Percentiles rank a stretch among this genome's conserved stretches.
Conservation (phyloP, 2,113 vertebrate species). For the Mastomys natalensis region DNA sequence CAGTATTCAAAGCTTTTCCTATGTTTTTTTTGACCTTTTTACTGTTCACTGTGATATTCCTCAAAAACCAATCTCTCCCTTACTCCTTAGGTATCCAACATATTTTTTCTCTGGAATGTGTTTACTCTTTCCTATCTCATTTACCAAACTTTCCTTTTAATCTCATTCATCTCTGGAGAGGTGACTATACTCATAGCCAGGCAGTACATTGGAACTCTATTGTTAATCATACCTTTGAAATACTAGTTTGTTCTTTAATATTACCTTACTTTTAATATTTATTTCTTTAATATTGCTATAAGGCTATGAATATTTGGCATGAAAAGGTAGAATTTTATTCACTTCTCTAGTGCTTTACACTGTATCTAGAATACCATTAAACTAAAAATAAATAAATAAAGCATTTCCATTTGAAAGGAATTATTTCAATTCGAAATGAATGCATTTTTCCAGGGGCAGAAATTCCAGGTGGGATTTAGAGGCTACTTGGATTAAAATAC, state of each 20-base stretch:
- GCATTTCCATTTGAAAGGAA: neutral
- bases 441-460: neutral
- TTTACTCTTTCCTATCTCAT: neutral
- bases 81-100: neutral
- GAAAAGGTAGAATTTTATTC: neutral
- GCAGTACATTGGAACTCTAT: neutral
- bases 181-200: neutral
- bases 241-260: neutral
- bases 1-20: neutral
- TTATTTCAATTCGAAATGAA: neutral
- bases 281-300: neutral
- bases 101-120: neutral
- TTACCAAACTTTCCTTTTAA: neutral
- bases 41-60: neutral
- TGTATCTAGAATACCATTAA: neutral
- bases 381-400: neutral
- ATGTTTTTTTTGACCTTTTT: neutral
- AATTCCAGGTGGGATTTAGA: neutral
- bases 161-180: neutral
- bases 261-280: neutral
- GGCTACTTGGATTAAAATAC: constrained; percentile 17
- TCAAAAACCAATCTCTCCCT: neutral
- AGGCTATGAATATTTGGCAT: neutral
- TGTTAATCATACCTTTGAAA: neutral
- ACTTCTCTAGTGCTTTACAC: neutral